phyloP scores from a whole-genome alignment of 2,113 vertebrate species.

The Cricetomys ansorgei region DNA sequence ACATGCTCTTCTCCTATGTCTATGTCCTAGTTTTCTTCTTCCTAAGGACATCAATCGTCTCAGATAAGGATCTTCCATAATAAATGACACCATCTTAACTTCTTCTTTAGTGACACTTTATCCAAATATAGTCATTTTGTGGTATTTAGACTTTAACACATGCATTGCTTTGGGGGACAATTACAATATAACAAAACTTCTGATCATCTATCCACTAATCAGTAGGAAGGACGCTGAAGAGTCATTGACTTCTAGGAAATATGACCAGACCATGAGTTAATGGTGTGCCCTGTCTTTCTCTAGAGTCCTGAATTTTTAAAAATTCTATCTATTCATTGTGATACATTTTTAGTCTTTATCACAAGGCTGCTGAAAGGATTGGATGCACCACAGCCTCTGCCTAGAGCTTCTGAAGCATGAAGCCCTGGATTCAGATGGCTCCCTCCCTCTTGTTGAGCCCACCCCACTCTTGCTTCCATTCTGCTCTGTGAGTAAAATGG shows the following conservation, averaged over 20 bases:
- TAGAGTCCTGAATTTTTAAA: background rate
- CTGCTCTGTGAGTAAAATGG: background rate
- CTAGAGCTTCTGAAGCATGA: background rate
- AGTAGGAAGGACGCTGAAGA: background rate
- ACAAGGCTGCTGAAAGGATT: background rate
- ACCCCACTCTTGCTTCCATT: background rate
- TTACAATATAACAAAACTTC: background rate
- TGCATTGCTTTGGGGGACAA: background rate
- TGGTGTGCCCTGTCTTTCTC: background rate
- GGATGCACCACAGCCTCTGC: background rate
- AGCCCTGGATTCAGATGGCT: background rate
- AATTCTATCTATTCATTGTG: background rate
- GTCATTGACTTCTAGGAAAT: background rate
- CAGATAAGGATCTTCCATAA: background rate
- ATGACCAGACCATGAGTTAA: background rate
- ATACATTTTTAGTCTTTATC: background rate
- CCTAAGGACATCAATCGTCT: background rate
- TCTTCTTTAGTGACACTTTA: background rate
- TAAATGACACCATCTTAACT: background rate
- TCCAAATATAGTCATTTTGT: background rate
- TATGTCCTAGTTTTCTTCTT: background rate
- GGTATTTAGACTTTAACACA: background rate
- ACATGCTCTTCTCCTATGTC: background rate
- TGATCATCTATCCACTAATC: background rate
- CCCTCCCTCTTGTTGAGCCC: background rate